Percentiles rank a stretch among this genome's conserved stretches.
These are phyloP conservation scores for Sceloporus tristichus DNA, from an alignment of 2,113 vertebrate species.

Conservation along the genomic window DNA sequence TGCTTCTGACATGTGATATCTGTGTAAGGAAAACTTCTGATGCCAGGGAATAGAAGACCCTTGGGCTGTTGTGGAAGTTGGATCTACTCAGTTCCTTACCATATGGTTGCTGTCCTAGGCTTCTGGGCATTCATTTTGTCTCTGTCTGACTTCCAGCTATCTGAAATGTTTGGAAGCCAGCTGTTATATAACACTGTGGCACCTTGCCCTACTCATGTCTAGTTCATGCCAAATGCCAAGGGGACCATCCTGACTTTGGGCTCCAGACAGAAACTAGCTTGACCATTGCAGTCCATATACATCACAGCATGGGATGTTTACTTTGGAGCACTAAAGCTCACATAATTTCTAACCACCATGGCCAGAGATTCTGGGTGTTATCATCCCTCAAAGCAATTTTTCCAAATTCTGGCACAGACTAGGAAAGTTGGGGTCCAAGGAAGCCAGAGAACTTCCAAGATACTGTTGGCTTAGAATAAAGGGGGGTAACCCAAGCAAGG, in stretches of 20 bases:
- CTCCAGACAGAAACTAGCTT: not conserved
- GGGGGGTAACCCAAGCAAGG: not conserved
- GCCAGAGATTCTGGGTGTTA: too few relatives aligned
- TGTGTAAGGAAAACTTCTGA: not conserved
- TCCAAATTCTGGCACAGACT: not conserved
- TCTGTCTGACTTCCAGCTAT: not conserved
- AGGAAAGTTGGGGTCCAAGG: not conserved
- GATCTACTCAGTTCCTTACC: not conserved
- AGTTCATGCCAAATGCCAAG: conserved; percentile 11
- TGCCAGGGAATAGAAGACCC: not conserved
- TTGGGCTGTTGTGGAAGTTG: conserved; percentile 19
- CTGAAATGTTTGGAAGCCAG: not conserved
- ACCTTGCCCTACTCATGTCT: not conserved
- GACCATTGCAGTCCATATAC: not conserved
- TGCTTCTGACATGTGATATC: rapidly evolving
- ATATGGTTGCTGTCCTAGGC: not conserved
- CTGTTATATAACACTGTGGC: not conserved
- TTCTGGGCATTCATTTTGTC: not conserved
- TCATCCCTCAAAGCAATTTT: not conserved
- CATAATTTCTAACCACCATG: not conserved
- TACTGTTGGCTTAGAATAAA: not conserved
- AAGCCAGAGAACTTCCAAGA: not conserved
- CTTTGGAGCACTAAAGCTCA: not conserved
- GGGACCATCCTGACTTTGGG: not conserved
- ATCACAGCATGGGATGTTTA: not conserved